Base-by-base conservation (phyloP, 1,140 invertebrate genomes). In the Drosophila seguyi region DNA sequence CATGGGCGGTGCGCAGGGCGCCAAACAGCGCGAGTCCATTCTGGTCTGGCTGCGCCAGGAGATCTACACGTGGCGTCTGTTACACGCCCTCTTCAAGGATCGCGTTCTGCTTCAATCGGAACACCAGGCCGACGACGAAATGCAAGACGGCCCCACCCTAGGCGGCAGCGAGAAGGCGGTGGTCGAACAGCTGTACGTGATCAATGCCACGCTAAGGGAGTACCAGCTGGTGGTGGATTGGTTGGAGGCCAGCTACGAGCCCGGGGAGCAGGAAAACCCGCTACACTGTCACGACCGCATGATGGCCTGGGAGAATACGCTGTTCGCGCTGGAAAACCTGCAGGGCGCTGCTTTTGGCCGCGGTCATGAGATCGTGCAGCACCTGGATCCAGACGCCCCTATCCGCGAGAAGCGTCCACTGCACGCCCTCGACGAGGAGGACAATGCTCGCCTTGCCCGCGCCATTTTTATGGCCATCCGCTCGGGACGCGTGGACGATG, bases 361-460 rank as follows among this genome's bases (percentile, higher is more conserved):
- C 16, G 71, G 81, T 0, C 93, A 94, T 48, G 93, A 94, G 59
- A 93, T 97, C 53, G 95, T 98, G 0, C 95, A 95, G 14, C 95
- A 95, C 75, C 93, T 99, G 79, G 98, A 99, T 93, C 98, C 98
- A n/a, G 98, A 99, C 95, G 98, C 98, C 36, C 96, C 97, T 0
- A 93, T 95, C 22, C 94, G 97, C 63, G 95, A 98, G 86, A 95
- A 95, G 20, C 96, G 95, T 90, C 95, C 95, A 25, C 93, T 99
- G 18, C 98, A 99, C 93, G 96, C 98, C 88, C 93, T 99, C 53
- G 98, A 99, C 92, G 94, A 94, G 86, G 96, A 98, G 93, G 98
- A 99, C 94, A 98, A 99, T 84, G 93, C 94, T 62, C 94, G 96
- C 76, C 92, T 99, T 3, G 92, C 96, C 25, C 95, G 93, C 45